A percentile compares a stretch with the other conserved stretches of the same genome.
phyloP scores from a whole-genome alignment of 1,140 invertebrate species.

The roundworm (Caenorhabditis elegans) region DNA sequence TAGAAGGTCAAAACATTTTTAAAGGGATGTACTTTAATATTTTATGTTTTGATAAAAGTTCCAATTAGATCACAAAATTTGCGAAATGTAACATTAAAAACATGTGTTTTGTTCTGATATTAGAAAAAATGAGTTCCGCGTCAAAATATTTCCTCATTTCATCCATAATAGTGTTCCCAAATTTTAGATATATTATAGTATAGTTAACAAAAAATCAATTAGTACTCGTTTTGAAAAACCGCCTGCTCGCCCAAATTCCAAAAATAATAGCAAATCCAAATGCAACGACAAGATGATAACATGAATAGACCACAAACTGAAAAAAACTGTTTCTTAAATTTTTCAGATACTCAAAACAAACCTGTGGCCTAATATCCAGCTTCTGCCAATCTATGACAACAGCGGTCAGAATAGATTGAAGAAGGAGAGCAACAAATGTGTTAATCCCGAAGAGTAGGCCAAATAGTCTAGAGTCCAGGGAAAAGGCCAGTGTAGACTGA shows the following conservation, averaged over 20 bases:
- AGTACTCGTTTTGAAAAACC: neutral
- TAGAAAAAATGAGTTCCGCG: too few relatives aligned
- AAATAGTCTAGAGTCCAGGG: conserved; percentile 69
- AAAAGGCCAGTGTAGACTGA: conserved; percentile 85
- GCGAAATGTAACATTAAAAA: too few relatives aligned
- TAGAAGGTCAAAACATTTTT: too few relatives aligned
- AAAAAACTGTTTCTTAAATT: neutral
- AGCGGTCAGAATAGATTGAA: conserved; percentile 38
- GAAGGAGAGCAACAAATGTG: conserved; percentile 35
- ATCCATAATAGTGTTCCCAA: too few relatives aligned
- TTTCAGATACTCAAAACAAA: neutral
- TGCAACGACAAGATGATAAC: neutral
- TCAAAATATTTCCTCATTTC: too few relatives aligned
- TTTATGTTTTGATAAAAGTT: too few relatives aligned
- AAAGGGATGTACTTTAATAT: too few relatives aligned
- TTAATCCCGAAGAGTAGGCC: conserved; percentile 69
- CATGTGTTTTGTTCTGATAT: too few relatives aligned
- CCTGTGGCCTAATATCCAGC: conserved; percentile 39
- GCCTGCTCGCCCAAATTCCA: neutral
- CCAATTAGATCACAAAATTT: too few relatives aligned
- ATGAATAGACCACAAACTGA: conserved; percentile 31
- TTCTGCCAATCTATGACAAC: conserved; percentile 36
- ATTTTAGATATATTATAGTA: too few relatives aligned
- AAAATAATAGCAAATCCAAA: neutral
- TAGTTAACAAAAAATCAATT: neutral